phyloP scores from a whole-genome alignment of 1,140 invertebrate genomes.

The Danaus plexippus region DNA sequence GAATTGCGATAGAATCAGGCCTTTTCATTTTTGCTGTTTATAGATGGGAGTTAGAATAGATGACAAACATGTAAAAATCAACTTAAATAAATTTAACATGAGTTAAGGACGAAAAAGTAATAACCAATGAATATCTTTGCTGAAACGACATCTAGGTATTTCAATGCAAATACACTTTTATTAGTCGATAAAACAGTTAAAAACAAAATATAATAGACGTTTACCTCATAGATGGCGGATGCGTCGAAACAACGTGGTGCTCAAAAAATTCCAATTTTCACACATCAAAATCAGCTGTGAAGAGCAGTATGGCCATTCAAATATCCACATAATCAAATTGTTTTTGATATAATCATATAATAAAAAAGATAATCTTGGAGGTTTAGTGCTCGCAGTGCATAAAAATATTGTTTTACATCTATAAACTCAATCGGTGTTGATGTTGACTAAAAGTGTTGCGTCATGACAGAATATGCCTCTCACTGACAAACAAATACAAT shows the following conservation, averaged over 20 bases:
- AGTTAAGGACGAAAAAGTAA: too few relatives aligned
- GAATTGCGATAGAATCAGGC: too few relatives aligned
- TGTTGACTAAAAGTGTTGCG: constrained; percentile 69
- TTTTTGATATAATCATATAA: constrained; percentile 46
- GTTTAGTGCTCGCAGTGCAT: constrained; percentile 32
- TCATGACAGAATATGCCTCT: constrained; percentile 67
- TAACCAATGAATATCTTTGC: too few relatives aligned
- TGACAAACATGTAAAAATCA: too few relatives aligned
- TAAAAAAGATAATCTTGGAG: constrained; percentile 57
- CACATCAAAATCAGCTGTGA: constrained; percentile 71
- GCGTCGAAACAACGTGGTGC: constrained; percentile 59
- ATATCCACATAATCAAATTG: constrained; percentile 56
- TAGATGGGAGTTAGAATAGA: too few relatives aligned
- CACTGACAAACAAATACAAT: constrained; percentile 69
- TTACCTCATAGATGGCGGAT: constrained; percentile 37
- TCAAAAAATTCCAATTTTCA: constrained; percentile 47
- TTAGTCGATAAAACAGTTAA: constrained; percentile 18
- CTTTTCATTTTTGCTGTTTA: too few relatives aligned
- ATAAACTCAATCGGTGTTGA: constrained; percentile 41
- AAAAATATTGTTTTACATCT: constrained; percentile 11
- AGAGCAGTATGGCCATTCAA: constrained; percentile 65
- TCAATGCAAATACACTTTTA: too few relatives aligned
- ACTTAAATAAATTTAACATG: too few relatives aligned
- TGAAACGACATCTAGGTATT: too few relatives aligned
- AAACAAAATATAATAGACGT: constrained; percentile 11